These are phyloP conservation scores for Diadegma fenestrale DNA, from an alignment of 2,888 invertebrate species.

Conservation along the genomic window DNA sequence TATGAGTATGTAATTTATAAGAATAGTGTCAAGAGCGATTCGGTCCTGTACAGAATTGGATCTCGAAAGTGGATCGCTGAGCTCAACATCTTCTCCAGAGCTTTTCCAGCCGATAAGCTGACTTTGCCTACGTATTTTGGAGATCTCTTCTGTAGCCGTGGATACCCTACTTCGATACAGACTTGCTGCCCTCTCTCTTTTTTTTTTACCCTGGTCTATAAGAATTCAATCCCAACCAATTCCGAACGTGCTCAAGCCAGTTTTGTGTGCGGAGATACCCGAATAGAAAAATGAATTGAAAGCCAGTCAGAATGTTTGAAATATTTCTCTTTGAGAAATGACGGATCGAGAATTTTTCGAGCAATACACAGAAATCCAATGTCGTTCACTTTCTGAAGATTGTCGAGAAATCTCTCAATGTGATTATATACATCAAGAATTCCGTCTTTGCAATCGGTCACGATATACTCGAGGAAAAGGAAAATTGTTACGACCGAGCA, in stretches of 20 bases:
- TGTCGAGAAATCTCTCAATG: slow-evolving; percentile 33
- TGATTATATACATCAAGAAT: slow-evolving; percentile 25
- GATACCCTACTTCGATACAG: slow-evolving; percentile 20
- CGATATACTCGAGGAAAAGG: slow-evolving; percentile 30
- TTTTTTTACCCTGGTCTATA: slow-evolving; percentile 6
- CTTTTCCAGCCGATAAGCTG: slow-evolving; percentile 46
- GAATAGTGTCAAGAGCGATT: slow-evolving; percentile 15
- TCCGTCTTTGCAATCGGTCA: slow-evolving; percentile 19
- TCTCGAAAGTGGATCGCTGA: slow-evolving; percentile 10
- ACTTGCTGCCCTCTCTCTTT: slow-evolving; percentile 17
- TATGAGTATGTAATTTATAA: background rate
- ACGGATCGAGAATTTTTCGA: slow-evolving; percentile 75
- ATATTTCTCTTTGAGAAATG: slow-evolving; percentile 73
- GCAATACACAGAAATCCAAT: slow-evolving; percentile 71
- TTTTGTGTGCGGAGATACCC: slow-evolving; percentile 6
- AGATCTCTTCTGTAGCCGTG: slow-evolving; percentile 12
- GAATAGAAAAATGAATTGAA: slow-evolving; percentile 28
- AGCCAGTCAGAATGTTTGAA: slow-evolving; percentile 33
- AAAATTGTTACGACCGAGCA: slow-evolving; percentile 18
- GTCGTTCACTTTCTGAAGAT: slow-evolving; percentile 20
- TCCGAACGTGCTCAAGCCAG: slow-evolving; percentile 28
- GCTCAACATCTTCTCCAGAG: slow-evolving; percentile 37
- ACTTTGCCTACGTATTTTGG: slow-evolving; percentile 26
- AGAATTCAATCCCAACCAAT: slow-evolving; percentile 64
- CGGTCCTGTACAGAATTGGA: slow-evolving; percentile 24